Evolutionary conservation across 2,888 invertebrate species (phyloP).

Genomic region (Parnassius orleans): DNA sequence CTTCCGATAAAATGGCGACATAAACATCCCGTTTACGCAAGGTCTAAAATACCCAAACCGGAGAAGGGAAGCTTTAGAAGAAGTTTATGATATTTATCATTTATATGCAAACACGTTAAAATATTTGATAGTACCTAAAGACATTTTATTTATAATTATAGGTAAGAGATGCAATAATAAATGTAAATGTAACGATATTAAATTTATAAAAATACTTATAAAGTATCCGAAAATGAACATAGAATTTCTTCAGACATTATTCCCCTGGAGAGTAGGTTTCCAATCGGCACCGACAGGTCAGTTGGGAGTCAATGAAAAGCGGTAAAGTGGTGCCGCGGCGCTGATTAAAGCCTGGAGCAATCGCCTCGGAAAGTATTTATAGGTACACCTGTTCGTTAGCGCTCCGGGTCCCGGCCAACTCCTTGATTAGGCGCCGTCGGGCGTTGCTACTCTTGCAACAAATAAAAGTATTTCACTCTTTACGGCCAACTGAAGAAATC

Average conservation of each 20-base stretch:
- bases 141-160: no score
- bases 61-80: no score
- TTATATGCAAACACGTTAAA: no score
- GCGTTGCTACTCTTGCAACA: slow-evolving; percentile 72
- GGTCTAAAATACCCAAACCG: no score
- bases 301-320: slow-evolving; percentile 76
- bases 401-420: slow-evolving; percentile 75
- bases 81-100: no score
- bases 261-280: slow-evolving; percentile 69
- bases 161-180: no score
- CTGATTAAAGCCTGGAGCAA: slow-evolving; percentile 81
- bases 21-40: no score
- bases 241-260: slow-evolving; percentile 61
- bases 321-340: slow-evolving; percentile 75
- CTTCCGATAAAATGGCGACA: no score
- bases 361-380: slow-evolving; percentile 79
- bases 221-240: slow-evolving; percentile 55
- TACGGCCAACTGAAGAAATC: slow-evolving; percentile 61
- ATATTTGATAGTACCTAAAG: no score
- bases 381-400: slow-evolving; percentile 81
- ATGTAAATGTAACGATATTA: no score
- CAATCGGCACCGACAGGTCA: slow-evolving; percentile 74
- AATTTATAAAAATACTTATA: slow-evolving; percentile 30
- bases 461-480: slow-evolving; percentile 70
- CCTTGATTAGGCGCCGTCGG: slow-evolving; percentile 79